phyloP scores from a whole-genome alignment of 92 coral and sea anemone species.

The Umimayanthus kanabou region DNA sequence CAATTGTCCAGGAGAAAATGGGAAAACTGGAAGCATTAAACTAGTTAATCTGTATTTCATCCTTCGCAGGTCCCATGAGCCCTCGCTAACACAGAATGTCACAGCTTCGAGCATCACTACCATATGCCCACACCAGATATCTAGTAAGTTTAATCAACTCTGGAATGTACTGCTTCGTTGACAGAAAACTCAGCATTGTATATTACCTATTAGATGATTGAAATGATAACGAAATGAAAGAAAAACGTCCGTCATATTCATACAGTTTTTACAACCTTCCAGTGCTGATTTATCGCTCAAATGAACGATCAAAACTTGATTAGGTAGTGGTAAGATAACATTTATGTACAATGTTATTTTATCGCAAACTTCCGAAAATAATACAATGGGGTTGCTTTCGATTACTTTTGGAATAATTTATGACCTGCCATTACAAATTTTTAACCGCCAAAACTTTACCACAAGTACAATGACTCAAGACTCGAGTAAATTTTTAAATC shows the following conservation, averaged over 20 bases:
- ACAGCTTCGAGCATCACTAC: slow-evolving; percentile 92
- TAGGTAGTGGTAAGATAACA: background rate
- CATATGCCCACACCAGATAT: slow-evolving; percentile 90
- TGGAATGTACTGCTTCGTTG: background rate
- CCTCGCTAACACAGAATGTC: slow-evolving; percentile 94
- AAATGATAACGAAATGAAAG: background rate
- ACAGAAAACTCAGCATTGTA: too few relatives aligned
- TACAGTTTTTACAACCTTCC: background rate
- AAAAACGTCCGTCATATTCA: background rate
- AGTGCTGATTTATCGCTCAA: background rate
- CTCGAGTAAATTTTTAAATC: too few relatives aligned
- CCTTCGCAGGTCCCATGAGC: slow-evolving; percentile 87
- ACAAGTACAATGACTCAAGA: too few relatives aligned
- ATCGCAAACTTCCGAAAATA: background rate
- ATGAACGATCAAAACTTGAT: too few relatives aligned
- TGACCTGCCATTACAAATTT: too few relatives aligned
- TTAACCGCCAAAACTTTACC: too few relatives aligned
- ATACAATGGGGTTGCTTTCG: background rate
- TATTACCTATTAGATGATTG: background rate
- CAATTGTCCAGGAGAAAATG: background rate
- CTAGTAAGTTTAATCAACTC: slow-evolving; percentile 62
- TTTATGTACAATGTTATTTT: background rate
- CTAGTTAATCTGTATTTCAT: background rate
- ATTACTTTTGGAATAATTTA: too few relatives aligned
- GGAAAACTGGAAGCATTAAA: background rate